Percentiles rank a stretch among this genome's conserved stretches.
These are phyloP conservation scores for Chironomus riparius DNA, from an alignment of 2,888 invertebrate genomes.

Conservation along the genomic window DNA sequence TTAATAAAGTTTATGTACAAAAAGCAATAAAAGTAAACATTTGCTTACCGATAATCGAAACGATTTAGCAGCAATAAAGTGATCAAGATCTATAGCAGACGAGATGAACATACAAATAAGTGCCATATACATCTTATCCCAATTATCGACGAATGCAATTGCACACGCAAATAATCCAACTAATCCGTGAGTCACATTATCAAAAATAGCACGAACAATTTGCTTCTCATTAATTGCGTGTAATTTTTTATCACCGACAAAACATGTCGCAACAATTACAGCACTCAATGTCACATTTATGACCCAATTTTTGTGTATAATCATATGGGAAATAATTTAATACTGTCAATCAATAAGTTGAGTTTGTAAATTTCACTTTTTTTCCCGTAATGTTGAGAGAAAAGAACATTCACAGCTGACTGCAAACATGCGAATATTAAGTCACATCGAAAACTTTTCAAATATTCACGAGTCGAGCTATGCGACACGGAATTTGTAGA, in stretches of 20 bases:
- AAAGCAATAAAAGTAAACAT: background rate
- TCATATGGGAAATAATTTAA: background rate
- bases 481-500: background rate
- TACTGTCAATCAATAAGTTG: background rate
- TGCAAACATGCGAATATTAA: background rate
- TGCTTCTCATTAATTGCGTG: background rate
- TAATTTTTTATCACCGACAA: slow-evolving; percentile 10
- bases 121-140: background rate
- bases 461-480: background rate
- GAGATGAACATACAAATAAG: background rate
- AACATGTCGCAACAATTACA: background rate
- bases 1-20: no score
- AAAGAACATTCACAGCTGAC: background rate
- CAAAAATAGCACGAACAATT: background rate
- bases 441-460: background rate
- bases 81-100: slow-evolving; percentile 15
- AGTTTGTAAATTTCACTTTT: background rate
- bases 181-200: slow-evolving; percentile 4
- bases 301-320: slow-evolving; percentile 8
- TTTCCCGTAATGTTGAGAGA: no score
- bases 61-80: slow-evolving; percentile 14
- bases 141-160: background rate
- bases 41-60: slow-evolving; percentile 1
- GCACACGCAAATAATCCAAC: background rate
- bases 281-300: background rate